Base-by-base conservation (phyloP, 2,113 vertebrate species). In the Labeo catla region DNA sequence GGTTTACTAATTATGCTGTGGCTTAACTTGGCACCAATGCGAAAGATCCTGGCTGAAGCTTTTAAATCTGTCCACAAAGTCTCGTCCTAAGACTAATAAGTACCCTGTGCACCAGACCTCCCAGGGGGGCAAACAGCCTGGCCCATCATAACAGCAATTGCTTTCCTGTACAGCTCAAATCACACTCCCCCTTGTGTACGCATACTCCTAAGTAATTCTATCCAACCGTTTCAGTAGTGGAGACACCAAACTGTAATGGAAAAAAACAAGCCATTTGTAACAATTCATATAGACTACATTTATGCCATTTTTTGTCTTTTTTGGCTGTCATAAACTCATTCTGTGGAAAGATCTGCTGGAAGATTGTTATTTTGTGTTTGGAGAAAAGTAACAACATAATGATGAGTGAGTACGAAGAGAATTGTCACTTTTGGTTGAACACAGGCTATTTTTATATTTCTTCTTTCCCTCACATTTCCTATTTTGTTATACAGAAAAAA, bases 11-110 rank as follows among this genome's bases (percentile, higher is more conserved):
- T 95, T 95, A 95, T 91, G 93, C 93, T 92, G 93, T 93, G 92
- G 93, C 95, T 95, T 95, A 94, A 95, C 94, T 95, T 95, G 94
- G 94, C 95, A 95, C 93, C 91, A 91, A 92, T 90, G 92, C 87
- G 92, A 93, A 91, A 93, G 93, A 94, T 94, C 94, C 92, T 93
- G 92, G 93, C 89, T 93, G 93, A 94, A 93, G 91, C 91, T 92
- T 91, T 93, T 94, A 94, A 95, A 95, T 95, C 94, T 95, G 92
- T 89, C 91, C 79, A 87, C 86, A 91, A 91, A 95, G 94, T 94
- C 94, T 91, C 88, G 85, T 92, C 93, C 93, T 94, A 92, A 90
- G 92, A 93, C 93, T 94, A 92, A 91, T 93, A 92, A 94, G 89
- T 90, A 93, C 93, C 94, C 84, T 84, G 84, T 85, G 81, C 92